Conservation (phyloP, 2,888 invertebrate species). For the Hydrotaea cyrtoneurina region DNA sequence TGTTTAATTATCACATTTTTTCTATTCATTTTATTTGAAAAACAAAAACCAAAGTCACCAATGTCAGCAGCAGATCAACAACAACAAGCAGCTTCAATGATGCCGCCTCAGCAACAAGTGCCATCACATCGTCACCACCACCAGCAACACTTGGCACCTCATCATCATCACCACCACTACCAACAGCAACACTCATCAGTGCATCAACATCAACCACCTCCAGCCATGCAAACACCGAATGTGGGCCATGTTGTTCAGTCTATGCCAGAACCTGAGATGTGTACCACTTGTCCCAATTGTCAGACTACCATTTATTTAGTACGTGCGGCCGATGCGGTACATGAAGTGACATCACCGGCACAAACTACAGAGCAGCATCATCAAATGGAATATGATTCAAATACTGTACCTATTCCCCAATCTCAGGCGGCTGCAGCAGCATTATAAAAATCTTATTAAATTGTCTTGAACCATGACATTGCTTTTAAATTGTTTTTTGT, state of each 20-base stretch:
- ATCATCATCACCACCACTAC: slow-evolving; percentile 35
- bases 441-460: background rate
- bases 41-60: slow-evolving; percentile 10
- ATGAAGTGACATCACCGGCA: slow-evolving; percentile 67
- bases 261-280: slow-evolving; percentile 74
- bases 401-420: background rate
- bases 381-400: slow-evolving; percentile 28
- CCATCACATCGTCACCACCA: slow-evolving; percentile 54
- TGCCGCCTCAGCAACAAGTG: slow-evolving; percentile 28
- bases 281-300: slow-evolving; percentile 79
- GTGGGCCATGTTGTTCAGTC: slow-evolving; percentile 24
- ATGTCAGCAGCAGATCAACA: slow-evolving; percentile 43
- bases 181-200: slow-evolving; percentile 57
- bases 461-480: background rate
- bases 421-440: background rate
- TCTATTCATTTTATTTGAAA: background rate
- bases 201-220: slow-evolving; percentile 36
- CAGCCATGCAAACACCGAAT: slow-evolving; percentile 23
- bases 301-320: slow-evolving; percentile 78
- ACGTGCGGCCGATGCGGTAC: slow-evolving; percentile 69
- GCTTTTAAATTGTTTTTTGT: slow-evolving; percentile 15
- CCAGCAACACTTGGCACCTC: slow-evolving; percentile 42
- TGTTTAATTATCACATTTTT: background rate
- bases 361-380: background rate
- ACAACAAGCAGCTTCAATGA: slow-evolving; percentile 31